Evolutionary conservation across 2,888 invertebrate species (phyloP).

Genomic region (Tiliacea aurago): DNA sequence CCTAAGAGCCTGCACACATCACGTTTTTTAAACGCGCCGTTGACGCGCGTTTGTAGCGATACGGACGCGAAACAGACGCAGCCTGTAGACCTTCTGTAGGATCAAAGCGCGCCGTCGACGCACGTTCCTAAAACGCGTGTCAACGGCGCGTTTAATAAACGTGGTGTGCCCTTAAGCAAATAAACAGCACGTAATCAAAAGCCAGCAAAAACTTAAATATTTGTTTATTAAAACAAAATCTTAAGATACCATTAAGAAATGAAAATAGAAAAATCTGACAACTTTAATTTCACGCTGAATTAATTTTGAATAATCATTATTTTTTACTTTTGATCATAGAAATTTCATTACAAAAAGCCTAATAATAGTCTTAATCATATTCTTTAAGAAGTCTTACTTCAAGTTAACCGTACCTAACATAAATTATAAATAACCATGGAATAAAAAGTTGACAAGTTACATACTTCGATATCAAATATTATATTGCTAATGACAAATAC

Average conservation of each 20-base stretch:
- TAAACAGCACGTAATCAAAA: no score
- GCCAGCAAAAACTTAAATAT: not conserved
- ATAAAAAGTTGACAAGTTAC: not conserved
- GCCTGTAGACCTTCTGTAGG: no score
- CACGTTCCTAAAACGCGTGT: no score
- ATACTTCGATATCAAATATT: not conserved
- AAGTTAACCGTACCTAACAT: not conserved
- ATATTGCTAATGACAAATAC: not conserved
- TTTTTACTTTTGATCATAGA: not conserved
- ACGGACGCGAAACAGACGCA: no score
- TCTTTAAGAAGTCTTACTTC: not conserved
- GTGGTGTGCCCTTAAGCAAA: no score
- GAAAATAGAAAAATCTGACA: slow-evolving; percentile 1
- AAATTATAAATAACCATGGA: no score
- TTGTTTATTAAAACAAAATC: not conserved
- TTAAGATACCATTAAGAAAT: not conserved
- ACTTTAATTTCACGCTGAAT: slow-evolving; percentile 5
- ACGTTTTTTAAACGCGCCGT: no score
- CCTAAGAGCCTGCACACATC: no score
- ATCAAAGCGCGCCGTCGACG: no score
- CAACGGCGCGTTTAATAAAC: no score
- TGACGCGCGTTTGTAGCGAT: no score
- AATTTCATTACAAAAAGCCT: not conserved
- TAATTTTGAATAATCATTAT: not conserved
- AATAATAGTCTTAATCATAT: not conserved